Percentiles rank a stretch among this genome's conserved stretches.
Conservation (phyloP, 2,113 vertebrate species). For the Chelonoidis abingdonii region DNA sequence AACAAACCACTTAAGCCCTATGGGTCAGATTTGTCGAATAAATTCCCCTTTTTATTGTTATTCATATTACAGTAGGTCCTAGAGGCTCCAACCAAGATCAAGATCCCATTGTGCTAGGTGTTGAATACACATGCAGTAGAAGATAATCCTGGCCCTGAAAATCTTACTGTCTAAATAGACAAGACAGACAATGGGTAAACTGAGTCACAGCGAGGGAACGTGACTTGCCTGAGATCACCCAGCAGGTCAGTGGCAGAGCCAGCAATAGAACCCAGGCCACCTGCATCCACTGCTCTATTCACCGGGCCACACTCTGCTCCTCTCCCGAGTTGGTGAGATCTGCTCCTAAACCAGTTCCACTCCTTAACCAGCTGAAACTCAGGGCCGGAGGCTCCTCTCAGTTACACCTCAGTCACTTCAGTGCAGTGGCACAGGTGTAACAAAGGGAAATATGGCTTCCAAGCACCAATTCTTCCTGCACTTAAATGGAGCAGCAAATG, state of each 20-base stretch:
- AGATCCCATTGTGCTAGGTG: neutral
- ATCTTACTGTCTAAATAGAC: neutral
- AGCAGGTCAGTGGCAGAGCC: neutral
- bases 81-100: neutral
- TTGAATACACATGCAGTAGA: neutral
- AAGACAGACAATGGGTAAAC: neutral
- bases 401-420: neutral
- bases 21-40: neutral
- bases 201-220: neutral
- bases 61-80: too few species aligned
- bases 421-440: neutral
- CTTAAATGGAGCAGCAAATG: neutral
- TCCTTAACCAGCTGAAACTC: neutral
- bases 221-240: neutral
- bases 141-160: neutral
- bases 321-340: neutral
- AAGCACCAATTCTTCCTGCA: neutral
- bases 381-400: neutral
- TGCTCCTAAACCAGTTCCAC: neutral
- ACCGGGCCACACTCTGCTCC: neutral
- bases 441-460: neutral
- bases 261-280: neutral
- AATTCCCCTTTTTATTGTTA: neutral
- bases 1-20: neutral
- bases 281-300: neutral